phyloP scores from a whole-genome alignment of 2,888 invertebrate genomes.

The Choristoneura rosaceana region DNA sequence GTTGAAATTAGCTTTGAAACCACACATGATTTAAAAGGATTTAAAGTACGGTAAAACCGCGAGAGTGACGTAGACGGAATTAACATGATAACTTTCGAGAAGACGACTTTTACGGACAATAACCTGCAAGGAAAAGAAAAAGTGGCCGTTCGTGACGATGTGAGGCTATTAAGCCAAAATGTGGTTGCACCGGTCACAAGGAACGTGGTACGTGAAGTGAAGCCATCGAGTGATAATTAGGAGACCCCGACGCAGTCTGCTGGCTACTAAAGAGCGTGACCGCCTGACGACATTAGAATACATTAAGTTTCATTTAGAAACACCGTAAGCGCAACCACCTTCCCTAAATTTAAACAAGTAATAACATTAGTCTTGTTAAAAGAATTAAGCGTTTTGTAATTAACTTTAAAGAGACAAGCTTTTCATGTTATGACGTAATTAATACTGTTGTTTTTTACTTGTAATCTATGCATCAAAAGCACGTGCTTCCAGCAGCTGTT shows the following conservation, averaged over 20 bases:
- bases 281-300: conserved; percentile 60
- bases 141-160: conserved; percentile 55
- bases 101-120: conserved; percentile 62
- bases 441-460: conserved; percentile 49
- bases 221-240: conserved; percentile 51
- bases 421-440: conserved; percentile 66
- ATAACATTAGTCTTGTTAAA: conserved; percentile 57
- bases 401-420: conserved; percentile 64
- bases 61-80: conserved; percentile 49
- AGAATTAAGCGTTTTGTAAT: conserved; percentile 68
- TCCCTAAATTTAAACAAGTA: conserved; percentile 58
- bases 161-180: conserved; percentile 54
- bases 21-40: conserved; percentile 30
- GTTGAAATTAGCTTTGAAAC: conserved; percentile 7
- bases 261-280: conserved; percentile 61
- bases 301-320: conserved; percentile 60
- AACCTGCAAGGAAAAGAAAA: conserved; percentile 53
- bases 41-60: conserved; percentile 52
- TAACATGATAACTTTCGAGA: conserved; percentile 59
- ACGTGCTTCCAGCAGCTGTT: conserved; percentile 68
- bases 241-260: conserved; percentile 50
- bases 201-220: conserved; percentile 54
- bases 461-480: conserved; percentile 39
- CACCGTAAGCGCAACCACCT: conserved; percentile 54
- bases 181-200: conserved; percentile 54